Conservation (phyloP, 2,888 invertebrate species). For the Dynastes maya region DNA sequence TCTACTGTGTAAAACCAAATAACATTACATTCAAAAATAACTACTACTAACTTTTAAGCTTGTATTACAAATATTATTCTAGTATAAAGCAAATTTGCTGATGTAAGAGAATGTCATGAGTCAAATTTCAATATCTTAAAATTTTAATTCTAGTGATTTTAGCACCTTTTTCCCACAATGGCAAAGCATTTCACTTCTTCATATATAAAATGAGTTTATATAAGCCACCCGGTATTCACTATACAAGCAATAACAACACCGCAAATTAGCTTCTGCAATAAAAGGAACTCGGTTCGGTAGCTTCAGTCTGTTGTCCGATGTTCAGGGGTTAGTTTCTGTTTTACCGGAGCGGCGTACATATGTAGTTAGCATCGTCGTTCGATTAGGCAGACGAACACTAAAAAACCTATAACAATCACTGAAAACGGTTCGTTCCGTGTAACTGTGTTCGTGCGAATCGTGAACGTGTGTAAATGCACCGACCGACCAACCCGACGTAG, state of each 20-base stretch:
- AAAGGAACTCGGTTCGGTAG: conserved; percentile 21
- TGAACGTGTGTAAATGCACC: conserved; percentile 43
- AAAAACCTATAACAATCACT: conserved; percentile 68
- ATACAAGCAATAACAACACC: conserved; percentile 56
- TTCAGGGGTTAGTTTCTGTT: conserved; percentile 15
- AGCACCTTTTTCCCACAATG: too few species aligned
- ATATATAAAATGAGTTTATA: too few species aligned
- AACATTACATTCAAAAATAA: too few species aligned
- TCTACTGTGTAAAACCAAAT: too few species aligned
- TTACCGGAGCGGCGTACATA: conserved; percentile 39
- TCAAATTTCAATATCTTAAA: too few species aligned
- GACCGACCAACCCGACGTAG: too few species aligned
- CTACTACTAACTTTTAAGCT: too few species aligned
- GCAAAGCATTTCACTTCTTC: too few species aligned
- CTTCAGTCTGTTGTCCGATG: conserved; percentile 7
- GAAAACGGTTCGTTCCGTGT: conserved; percentile 59
- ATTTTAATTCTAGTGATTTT: too few species aligned
- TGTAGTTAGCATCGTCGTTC: conserved; percentile 66
- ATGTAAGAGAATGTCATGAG: too few species aligned
- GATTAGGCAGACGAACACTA: conserved; percentile 67
- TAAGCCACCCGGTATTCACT: not conserved
- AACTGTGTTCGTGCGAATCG: conserved; percentile 55
- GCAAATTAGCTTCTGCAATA: conserved; percentile 65
- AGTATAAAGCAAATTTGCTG: too few species aligned
- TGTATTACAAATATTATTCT: too few species aligned